Percentiles rank a stretch among this genome's conserved stretches.
Evolutionary conservation across 2,888 invertebrate species (phyloP).

Genomic region (Hesperia comma): DNA sequence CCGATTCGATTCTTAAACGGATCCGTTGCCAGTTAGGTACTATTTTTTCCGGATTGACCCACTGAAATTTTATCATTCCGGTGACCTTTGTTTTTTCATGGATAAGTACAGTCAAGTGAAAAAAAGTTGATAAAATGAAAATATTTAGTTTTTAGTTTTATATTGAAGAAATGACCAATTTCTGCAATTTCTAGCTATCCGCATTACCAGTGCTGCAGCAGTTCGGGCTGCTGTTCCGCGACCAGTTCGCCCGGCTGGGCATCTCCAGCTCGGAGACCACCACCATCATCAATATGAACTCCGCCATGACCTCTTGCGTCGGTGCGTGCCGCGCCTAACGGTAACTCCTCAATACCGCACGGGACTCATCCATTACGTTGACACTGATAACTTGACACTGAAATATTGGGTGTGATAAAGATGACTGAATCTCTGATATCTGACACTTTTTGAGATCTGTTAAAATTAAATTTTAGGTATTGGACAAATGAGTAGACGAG

Average conservation of each 20-base stretch:
- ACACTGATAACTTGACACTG: background rate
- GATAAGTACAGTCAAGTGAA: too few species aligned
- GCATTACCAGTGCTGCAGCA: conserved; percentile 87
- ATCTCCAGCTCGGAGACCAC: conserved; percentile 87
- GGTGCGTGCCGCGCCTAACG: conserved; percentile 85
- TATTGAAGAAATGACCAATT: background rate
- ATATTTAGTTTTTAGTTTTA: too few species aligned
- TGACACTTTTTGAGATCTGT: background rate
- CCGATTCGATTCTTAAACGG: too few species aligned
- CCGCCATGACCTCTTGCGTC: conserved; percentile 87
- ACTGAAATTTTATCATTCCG: too few species aligned
- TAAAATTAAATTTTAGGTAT: too few species aligned
- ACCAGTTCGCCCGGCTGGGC: conserved; percentile 84
- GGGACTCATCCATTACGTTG: conserved; percentile 39
- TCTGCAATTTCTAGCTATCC: conserved; percentile 81
- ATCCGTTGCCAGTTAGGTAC: too few species aligned
- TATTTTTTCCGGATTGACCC: too few species aligned
- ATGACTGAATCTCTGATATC: background rate
- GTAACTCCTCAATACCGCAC: conserved; percentile 75
- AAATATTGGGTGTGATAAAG: background rate
- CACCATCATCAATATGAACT: conserved; percentile 88
- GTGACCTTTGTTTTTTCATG: too few species aligned
- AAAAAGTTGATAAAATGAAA: too few species aligned
- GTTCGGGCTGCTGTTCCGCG: conserved; percentile 88
- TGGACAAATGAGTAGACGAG: too few species aligned